Evolutionary conservation across 2,888 invertebrate genomes (phyloP).

Genomic region (Sussaba pulchella): DNA sequence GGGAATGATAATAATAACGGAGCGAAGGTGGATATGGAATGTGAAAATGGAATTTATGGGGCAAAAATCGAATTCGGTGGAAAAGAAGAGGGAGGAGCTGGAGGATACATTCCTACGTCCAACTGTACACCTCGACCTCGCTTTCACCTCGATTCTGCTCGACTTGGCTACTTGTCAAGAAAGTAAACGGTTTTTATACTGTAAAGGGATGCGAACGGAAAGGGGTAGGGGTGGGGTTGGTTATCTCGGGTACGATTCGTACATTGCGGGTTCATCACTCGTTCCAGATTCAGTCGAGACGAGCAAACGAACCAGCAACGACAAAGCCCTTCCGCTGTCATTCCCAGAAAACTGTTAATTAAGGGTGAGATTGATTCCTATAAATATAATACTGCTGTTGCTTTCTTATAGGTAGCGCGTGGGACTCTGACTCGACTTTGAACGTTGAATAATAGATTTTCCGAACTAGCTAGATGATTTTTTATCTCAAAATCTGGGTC

Average conservation of each 20-base stretch:
- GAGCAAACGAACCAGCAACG: constrained; percentile 13
- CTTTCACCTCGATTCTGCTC: constrained; percentile 25
- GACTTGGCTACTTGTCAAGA: constrained; percentile 60
- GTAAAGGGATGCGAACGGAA: constrained; percentile 5
- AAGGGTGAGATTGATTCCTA: constrained; percentile 43
- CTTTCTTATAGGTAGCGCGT: constrained; percentile 1
- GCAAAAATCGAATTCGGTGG: constrained; percentile 55
- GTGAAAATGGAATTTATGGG: constrained; percentile 53
- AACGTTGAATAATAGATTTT: not conserved
- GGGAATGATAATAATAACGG: constrained; percentile 15
- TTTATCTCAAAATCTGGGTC: constrained; percentile 19
- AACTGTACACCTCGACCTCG: constrained; percentile 18
- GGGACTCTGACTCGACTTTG: constrained; percentile 5
- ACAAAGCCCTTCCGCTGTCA: constrained; percentile 6
- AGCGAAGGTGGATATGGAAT: constrained; percentile 20
- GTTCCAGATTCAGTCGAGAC: constrained; percentile 19
- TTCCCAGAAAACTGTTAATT: constrained; percentile 1
- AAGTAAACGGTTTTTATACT: constrained; percentile 62
- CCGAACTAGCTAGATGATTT: constrained; percentile 38
- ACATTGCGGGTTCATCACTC: constrained; percentile 33
- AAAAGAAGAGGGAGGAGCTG: not conserved
- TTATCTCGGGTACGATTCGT: not conserved
- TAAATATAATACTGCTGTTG: constrained; percentile 11
- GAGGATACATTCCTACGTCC: constrained; percentile 8
- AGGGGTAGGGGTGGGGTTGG: not conserved